Conservation (phyloP, 2,113 vertebrate species). For the Heptranchias perlo region DNA sequence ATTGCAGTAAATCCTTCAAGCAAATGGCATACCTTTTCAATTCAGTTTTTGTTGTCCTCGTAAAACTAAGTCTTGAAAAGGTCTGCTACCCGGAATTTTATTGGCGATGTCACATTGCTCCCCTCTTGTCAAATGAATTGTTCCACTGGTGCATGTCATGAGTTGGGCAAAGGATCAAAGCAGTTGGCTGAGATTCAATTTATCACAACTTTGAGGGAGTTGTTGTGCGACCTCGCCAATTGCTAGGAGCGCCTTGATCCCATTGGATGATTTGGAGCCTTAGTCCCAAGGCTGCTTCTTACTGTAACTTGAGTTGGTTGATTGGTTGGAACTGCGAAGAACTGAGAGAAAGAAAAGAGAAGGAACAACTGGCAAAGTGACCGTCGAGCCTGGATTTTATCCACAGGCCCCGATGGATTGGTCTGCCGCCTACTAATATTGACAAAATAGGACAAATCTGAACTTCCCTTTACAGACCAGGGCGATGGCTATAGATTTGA, state of each 20-base stretch:
- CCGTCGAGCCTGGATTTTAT: not conserved
- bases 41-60: not conserved
- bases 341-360: not conserved
- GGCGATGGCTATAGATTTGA: not conserved
- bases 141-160: not conserved
- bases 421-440: not conserved
- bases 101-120: not conserved
- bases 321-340: not conserved
- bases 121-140: not conserved
- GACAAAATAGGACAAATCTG: not conserved
- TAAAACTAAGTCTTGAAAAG: not conserved
- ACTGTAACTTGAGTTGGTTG: not conserved
- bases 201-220: not conserved
- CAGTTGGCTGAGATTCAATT: not conserved
- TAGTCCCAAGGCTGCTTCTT: not conserved
- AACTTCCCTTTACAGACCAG: not conserved
- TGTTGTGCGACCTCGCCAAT: no score
- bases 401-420: not conserved
- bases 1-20: not conserved
- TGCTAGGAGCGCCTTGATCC: not conserved
- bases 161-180: not conserved
- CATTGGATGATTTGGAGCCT: not conserved
- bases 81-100: not conserved
- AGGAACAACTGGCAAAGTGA: not conserved
- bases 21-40: not conserved